Evolutionary conservation across 2,113 vertebrate species (phyloP).

Genomic region (Xenotilapia flavipinnis): DNA sequence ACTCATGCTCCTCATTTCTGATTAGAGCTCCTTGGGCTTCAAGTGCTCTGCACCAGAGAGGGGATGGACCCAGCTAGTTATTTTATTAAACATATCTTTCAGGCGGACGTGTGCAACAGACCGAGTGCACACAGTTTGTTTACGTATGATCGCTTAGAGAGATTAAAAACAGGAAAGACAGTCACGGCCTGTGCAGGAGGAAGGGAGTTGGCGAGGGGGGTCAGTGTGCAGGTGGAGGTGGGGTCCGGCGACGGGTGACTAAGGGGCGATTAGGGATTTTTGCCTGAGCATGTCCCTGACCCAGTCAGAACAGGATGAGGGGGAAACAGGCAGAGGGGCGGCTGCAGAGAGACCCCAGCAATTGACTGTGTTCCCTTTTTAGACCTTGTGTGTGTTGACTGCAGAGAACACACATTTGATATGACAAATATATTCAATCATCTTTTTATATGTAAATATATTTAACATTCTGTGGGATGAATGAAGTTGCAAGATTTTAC

Average conservation of each 20-base stretch:
- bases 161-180: slow-evolving; percentile 52
- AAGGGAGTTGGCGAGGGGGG: slow-evolving; percentile 9
- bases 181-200: neutral
- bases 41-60: slow-evolving; percentile 21
- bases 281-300: slow-evolving; percentile 18
- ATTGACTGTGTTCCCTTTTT: neutral
- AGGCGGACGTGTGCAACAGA: neutral
- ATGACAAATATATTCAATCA: neutral
- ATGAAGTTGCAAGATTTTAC: neutral
- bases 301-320: slow-evolving; percentile 48
- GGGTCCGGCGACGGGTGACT: neutral
- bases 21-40: slow-evolving; percentile 39
- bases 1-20: slow-evolving; percentile 42
- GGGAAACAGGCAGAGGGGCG: neutral
- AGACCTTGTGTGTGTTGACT: neutral
- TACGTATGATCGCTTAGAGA: neutral
- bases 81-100: slow-evolving; percentile 22
- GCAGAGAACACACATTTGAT: neutral
- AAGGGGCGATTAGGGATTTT: neutral
- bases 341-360: neutral
- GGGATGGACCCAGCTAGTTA: neutral
- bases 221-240: slow-evolving; percentile 43
- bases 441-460: neutral
- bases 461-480: neutral
- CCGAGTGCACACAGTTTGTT: slow-evolving; percentile 3